These are phyloP conservation scores for Drosophila mettleri DNA, from an alignment of 2,888 invertebrate genomes.

Conservation along the genomic window DNA sequence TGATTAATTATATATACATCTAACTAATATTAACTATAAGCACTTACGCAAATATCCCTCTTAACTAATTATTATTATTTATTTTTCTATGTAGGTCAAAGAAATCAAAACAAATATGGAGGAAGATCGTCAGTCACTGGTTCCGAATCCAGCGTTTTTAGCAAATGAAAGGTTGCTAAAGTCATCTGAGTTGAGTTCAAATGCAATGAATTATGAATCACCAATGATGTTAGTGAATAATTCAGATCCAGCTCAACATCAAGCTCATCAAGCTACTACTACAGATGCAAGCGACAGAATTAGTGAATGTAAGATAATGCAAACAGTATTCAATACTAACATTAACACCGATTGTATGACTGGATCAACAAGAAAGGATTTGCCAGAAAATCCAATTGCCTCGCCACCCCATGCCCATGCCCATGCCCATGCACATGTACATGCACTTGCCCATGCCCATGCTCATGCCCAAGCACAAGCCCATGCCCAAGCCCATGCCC, in stretches of 20 bases:
- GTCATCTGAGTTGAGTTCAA: constrained; percentile 19
- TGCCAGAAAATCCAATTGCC: constrained; percentile 21
- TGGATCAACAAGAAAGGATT: constrained; percentile 28
- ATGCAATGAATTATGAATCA: constrained; percentile 35
- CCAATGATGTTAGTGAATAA: constrained; percentile 32
- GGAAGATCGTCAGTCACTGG: constrained; percentile 29
- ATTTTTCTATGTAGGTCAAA: constrained; percentile 27
- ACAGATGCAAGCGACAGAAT: constrained; percentile 25
- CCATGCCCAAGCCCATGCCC: background rate
- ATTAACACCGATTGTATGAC: constrained; percentile 27
- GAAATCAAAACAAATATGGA: constrained; percentile 35
- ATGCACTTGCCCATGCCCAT: background rate
- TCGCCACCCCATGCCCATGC: constrained; percentile 5
- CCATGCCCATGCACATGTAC: background rate
- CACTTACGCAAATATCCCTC: too few relatives aligned
- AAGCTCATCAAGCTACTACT: constrained; percentile 9
- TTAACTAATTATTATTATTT: background rate
- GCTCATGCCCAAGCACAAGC: background rate
- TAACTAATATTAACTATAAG: background rate
- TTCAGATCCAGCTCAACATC: constrained; percentile 11
- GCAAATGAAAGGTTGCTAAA: constrained; percentile 26
- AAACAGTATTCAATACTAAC: constrained; percentile 36
- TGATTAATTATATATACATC: background rate
- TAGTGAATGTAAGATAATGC: constrained; percentile 30
- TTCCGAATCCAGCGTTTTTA: constrained; percentile 23